phyloP scores from a whole-genome alignment of 1,140 invertebrate genomes.

The Papilio glaucus region DNA sequence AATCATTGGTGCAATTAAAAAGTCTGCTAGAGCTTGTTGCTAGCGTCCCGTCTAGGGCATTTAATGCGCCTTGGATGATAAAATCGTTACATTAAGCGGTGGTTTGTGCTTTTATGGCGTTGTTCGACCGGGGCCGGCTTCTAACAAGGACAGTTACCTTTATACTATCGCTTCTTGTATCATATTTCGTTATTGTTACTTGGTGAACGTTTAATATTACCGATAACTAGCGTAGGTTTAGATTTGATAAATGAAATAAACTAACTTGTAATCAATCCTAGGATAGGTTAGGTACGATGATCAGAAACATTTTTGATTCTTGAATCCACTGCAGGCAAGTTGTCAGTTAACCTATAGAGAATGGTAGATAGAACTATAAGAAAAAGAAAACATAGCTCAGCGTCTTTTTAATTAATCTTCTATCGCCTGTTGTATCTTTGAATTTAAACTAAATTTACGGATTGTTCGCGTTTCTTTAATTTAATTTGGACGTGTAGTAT shows the following conservation, averaged over 20 bases:
- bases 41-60: neutral
- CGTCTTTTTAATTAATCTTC: no score
- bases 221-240: neutral
- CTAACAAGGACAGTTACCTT: constrained; percentile 20
- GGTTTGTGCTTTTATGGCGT: constrained; percentile 11
- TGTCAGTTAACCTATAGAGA: no score
- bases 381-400: no score
- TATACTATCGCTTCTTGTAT: constrained; percentile 8
- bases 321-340: no score
- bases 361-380: no score
- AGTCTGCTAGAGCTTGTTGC: constrained; percentile 16
- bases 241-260: neutral
- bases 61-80: neutral
- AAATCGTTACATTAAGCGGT: constrained; percentile 5
- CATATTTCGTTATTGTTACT: constrained; percentile 16
- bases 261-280: no score
- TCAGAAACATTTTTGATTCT: no score
- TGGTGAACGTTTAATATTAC: neutral
- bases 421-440: no score
- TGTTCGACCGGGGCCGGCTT: neutral
- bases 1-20: constrained; percentile 14
- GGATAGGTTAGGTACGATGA: no score
- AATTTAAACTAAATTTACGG: no score
- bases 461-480: no score
- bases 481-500: no score